Evolutionary conservation across 2,797 vertebrate species (phyloP).

Genomic region (Trachops cirrhosus): DNA sequence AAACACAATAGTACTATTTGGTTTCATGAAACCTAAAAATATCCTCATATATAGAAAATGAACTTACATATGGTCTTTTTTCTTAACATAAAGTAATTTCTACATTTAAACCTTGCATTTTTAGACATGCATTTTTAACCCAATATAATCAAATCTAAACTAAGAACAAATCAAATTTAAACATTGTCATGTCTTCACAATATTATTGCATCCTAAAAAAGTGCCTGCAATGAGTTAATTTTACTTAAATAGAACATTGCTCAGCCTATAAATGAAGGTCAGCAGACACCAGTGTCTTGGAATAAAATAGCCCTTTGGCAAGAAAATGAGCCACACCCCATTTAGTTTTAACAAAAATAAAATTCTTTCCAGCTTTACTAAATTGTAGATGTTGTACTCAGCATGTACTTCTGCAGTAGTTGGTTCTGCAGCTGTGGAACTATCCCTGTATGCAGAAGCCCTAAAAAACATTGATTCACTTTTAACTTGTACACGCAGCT

Average conservation of each 20-base stretch:
- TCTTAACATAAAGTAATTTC: constrained; percentile 61
- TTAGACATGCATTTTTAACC: constrained; percentile 52
- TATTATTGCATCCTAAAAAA: constrained; percentile 76
- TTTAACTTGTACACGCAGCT: not conserved
- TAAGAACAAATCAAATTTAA: constrained; percentile 75
- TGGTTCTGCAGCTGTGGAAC: constrained; percentile 55
- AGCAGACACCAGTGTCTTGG: constrained; percentile 80
- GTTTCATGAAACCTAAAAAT: constrained; percentile 48
- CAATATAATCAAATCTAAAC: constrained; percentile 73
- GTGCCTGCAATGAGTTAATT: constrained; percentile 74
- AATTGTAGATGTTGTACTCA: constrained; percentile 69
- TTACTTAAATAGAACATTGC: constrained; percentile 82
- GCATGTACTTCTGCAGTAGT: constrained; percentile 37
- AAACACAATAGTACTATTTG: constrained; percentile 2
- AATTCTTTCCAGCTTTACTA: constrained; percentile 76
- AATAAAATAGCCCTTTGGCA: constrained; percentile 82
- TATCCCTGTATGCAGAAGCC: constrained; percentile 52
- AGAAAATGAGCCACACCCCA: constrained; percentile 81
- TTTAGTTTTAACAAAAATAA: constrained; percentile 80
- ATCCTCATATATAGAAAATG: constrained; percentile 9
- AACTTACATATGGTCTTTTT: constrained; percentile 36
- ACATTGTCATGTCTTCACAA: constrained; percentile 80
- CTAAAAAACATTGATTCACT: constrained; percentile 22
- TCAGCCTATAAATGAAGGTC: constrained; percentile 80
- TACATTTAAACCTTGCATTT: constrained; percentile 62